Base-by-base conservation (phyloP, 2,113 vertebrate genomes). In the Leptobrachium leishanense region DNA sequence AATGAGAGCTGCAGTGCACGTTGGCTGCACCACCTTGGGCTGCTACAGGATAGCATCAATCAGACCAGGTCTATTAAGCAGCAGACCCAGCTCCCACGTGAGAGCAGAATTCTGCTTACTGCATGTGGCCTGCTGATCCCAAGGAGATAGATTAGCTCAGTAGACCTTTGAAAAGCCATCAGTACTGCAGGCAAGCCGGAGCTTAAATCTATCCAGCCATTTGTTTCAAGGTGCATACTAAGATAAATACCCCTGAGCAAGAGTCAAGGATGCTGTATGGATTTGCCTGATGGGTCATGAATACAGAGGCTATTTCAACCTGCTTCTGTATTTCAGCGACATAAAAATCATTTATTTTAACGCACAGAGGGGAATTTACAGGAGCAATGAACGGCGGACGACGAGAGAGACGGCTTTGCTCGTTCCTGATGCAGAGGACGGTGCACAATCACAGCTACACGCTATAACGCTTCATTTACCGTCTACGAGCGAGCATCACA, bases 211-310 rank as follows among this genome's bases (percentile, higher is more conserved):
- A 1, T 62, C 2, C 80, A 1, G 7, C 55, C 82, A 69, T 67
- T 78, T 83, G 86, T 81, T 72, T 6, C 81, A 72, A 81, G 44
- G 5, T 70, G 65, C 42, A 46, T 75, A 66, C 75, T 1, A 53
- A 73, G 31, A 77, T 68, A 82, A 78, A 73, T 40, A 85, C 40
- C 43, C 82, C 10, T 73, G 57, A 69, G 54, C 82, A 66, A 20
- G 69, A 84, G 71, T 69, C 39, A 76, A 57, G 62, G 73, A 83
- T 82, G 12, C 6, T 69, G 9, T 82, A 82, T 46, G 44, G 15
- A 85, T 81, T 85, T 77, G 50, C 62, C 73, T 82, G 57, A 78
- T 82, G 80, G 73, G 72, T 75, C 78, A 70, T 81, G 78, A 81
- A 81, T 81, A 81, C 71, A 39, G 67, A 81, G 65, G 64, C 72